phyloP scores from a whole-genome alignment of 2,888 invertebrate genomes.

The Cerastis leucographa region DNA sequence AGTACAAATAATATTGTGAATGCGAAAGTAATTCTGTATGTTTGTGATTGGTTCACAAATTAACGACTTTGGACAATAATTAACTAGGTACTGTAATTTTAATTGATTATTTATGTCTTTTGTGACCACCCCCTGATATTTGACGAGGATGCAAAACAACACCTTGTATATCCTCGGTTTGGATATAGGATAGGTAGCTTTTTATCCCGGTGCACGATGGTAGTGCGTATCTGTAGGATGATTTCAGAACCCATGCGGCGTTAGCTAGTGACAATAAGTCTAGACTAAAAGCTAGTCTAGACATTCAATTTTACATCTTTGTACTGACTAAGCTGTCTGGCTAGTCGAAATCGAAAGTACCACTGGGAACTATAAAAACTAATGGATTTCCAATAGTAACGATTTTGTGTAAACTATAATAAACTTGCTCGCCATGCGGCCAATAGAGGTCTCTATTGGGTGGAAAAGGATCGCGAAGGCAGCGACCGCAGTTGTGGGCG shows the following conservation, averaged over 20 bases:
- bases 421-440: too few species aligned
- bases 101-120: too few species aligned
- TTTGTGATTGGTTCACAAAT: too few species aligned
- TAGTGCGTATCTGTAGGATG: not conserved
- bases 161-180: too few species aligned
- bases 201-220: not conserved
- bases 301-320: conserved; percentile 39
- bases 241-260: not conserved
- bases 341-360: conserved; percentile 19
- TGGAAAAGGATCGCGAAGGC: too few species aligned
- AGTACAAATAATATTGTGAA: not conserved
- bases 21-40: not conserved
- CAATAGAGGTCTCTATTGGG: too few species aligned
- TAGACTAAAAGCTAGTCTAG: conserved; percentile 50
- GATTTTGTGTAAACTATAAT: conserved; percentile 16
- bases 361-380: conserved; percentile 41
- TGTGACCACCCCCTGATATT: too few species aligned
- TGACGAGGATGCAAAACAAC: too few species aligned
- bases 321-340: conserved; percentile 35
- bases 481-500: too few species aligned
- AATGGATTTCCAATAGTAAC: conserved; percentile 47
- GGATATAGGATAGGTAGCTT: not conserved
- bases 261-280: conserved; percentile 5
- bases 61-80: too few species aligned
- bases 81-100: too few species aligned